Evolutionary conservation across 53 echinoderm and acorn worm genomes (phyloP).

Genomic region (Apostichopus leukothele): DNA sequence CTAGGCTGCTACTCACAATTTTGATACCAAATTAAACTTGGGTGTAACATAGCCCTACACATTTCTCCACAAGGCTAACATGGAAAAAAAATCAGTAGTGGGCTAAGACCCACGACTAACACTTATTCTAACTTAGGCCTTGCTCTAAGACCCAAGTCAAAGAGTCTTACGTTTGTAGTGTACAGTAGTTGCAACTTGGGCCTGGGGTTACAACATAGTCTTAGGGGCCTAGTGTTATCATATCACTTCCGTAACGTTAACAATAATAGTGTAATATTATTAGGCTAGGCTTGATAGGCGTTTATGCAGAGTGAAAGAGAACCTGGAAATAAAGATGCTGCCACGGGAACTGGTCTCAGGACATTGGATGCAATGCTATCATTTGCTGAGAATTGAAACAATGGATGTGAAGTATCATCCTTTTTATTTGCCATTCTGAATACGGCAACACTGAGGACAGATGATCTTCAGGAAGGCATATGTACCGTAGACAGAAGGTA

Average conservation of each 20-base stretch:
- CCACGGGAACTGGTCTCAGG: constrained; percentile 84
- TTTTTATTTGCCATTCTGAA: constrained; percentile 79
- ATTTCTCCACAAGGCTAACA: too few relatives aligned
- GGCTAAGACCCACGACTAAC: too few relatives aligned
- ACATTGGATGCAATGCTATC: constrained; percentile 69
- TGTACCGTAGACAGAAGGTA: background rate
- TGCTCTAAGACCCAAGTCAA: too few relatives aligned
- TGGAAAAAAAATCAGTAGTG: too few relatives aligned
- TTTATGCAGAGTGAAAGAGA: constrained; percentile 37
- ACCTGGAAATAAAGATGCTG: constrained; percentile 83
- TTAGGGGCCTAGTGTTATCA: background rate
- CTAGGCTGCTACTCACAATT: too few relatives aligned
- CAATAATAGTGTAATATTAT: background rate
- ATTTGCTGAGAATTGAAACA: constrained; percentile 72
- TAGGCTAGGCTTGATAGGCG: background rate
- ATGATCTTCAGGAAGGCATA: background rate
- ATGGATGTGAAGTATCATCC: constrained; percentile 72
- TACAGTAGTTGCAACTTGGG: too few relatives aligned
- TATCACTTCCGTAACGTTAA: background rate
- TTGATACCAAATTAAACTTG: too few relatives aligned
- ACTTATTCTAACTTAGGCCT: too few relatives aligned
- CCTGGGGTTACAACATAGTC: too few relatives aligned
- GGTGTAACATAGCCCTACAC: too few relatives aligned
- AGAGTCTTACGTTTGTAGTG: too few relatives aligned
- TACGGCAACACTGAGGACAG: background rate